Conservation (phyloP, 1,140 invertebrate species). For the Manduca sexta region DNA sequence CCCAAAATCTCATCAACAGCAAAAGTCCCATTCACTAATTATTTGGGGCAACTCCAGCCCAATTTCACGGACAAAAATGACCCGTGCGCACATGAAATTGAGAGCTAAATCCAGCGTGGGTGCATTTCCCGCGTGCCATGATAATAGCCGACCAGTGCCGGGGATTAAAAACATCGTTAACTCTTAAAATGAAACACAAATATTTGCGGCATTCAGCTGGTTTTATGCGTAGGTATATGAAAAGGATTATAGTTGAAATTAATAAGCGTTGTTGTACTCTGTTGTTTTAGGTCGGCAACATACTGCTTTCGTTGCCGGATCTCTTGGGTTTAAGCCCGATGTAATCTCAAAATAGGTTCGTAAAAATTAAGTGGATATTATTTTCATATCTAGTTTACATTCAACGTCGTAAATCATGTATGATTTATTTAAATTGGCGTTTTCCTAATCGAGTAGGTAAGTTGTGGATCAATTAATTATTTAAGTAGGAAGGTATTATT, state of each 20-base stretch:
- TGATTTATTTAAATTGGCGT: too few species aligned
- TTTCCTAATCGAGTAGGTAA: too few species aligned
- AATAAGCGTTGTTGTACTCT: conserved; percentile 12
- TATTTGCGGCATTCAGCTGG: conserved; percentile 16
- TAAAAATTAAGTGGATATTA: too few species aligned
- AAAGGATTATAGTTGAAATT: conserved; percentile 24
- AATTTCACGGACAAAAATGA: conserved; percentile 12
- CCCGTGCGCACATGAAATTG: conserved; percentile 15
- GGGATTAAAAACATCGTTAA: conserved; percentile 27
- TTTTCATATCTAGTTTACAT: too few species aligned
- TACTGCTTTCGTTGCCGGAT: too few species aligned
- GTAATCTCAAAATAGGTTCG: too few species aligned
- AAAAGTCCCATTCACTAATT: background rate
- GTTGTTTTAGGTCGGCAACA: conserved; percentile 11
- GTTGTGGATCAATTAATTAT: too few species aligned
- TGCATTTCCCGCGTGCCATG: conserved; percentile 11
- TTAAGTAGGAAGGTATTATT: too few species aligned
- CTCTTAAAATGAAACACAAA: conserved; percentile 23
- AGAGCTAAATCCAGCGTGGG: conserved; percentile 24
- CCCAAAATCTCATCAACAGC: background rate
- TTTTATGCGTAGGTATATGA: conserved; percentile 9
- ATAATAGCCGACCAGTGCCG: conserved; percentile 24
- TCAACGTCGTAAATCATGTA: too few species aligned
- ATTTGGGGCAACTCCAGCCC: background rate
- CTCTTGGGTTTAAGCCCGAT: too few species aligned